Evolutionary conservation across 2,797 vertebrate genomes (phyloP).

Genomic region (Coilia nasus): DNA sequence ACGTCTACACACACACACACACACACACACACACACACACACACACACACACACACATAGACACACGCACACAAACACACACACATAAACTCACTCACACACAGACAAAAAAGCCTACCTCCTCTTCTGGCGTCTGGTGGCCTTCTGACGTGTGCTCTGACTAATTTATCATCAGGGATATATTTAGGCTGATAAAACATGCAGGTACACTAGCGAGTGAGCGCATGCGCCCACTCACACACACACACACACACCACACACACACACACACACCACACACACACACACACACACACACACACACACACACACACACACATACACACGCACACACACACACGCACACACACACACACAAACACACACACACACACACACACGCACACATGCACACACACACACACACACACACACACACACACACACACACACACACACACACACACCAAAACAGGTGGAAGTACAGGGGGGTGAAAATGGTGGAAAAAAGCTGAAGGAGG

Average conservation of each 20-base stretch:
- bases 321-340: no score
- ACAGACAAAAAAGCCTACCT: no score
- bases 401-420: no score
- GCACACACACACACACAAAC: no score
- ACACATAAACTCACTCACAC: no score
- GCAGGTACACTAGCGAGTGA: neutral
- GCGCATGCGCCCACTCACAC: no score
- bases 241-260: conserved; percentile 28
- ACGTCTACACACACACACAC: no score
- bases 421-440: no score
- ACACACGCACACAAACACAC: no score
- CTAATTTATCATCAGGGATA: neutral
- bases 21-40: no score
- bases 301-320: conserved; percentile 13
- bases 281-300: conserved; percentile 21
- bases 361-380: no score
- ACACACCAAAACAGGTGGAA: neutral
- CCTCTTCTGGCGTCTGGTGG: neutral
- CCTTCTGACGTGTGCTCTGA: neutral
- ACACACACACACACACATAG: no score
- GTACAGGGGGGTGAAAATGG: neutral
- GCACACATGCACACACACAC: neutral
- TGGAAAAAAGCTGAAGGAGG: neutral
- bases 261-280: neutral
- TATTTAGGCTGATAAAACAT: neutral